A percentile compares a stretch with the other conserved stretches of the same genome.
These are phyloP conservation scores for Thelaira solivaga DNA, from an alignment of 2,888 invertebrate species.

Conservation along the genomic window DNA sequence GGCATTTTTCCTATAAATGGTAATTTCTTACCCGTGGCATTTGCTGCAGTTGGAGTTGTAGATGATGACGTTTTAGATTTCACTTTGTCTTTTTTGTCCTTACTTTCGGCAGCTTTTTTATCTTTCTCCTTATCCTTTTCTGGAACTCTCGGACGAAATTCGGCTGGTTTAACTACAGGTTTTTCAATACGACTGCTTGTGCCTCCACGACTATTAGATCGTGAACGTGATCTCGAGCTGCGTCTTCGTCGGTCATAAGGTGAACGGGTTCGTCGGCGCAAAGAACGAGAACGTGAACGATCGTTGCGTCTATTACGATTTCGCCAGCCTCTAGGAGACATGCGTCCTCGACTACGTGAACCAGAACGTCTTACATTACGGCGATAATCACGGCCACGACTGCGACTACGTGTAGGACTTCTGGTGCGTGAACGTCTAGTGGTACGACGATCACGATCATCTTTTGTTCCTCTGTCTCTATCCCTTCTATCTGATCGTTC, in stretches of 20 bases:
- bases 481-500: slow-evolving; percentile 40
- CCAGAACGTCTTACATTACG: slow-evolving; percentile 53
- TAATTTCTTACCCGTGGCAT: slow-evolving; percentile 81
- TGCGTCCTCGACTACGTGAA: slow-evolving; percentile 47
- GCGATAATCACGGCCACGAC: slow-evolving; percentile 65
- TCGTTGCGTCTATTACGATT: slow-evolving; percentile 64
- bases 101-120: slow-evolving; percentile 64
- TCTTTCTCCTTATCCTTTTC: slow-evolving; percentile 70
- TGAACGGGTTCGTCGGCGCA: slow-evolving; percentile 68
- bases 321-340: slow-evolving; percentile 65
- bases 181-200: slow-evolving; percentile 70
- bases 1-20: slow-evolving; percentile 93
- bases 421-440: slow-evolving; percentile 66
- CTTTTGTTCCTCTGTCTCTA: slow-evolving; percentile 15
- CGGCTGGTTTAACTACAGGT: slow-evolving; percentile 74
- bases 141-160: slow-evolving; percentile 75
- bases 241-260: slow-evolving; percentile 66
- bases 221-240: slow-evolving; percentile 67
- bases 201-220: slow-evolving; percentile 64
- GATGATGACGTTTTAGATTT: slow-evolving; percentile 66
- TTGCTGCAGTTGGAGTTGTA: slow-evolving; percentile 47
- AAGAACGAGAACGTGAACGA: slow-evolving; percentile 57
- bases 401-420: slow-evolving; percentile 69
- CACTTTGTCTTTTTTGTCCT: slow-evolving; percentile 65
- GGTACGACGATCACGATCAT: slow-evolving; percentile 65